phyloP scores from a whole-genome alignment of 2,113 vertebrate species.

The Heptranchias perlo region DNA sequence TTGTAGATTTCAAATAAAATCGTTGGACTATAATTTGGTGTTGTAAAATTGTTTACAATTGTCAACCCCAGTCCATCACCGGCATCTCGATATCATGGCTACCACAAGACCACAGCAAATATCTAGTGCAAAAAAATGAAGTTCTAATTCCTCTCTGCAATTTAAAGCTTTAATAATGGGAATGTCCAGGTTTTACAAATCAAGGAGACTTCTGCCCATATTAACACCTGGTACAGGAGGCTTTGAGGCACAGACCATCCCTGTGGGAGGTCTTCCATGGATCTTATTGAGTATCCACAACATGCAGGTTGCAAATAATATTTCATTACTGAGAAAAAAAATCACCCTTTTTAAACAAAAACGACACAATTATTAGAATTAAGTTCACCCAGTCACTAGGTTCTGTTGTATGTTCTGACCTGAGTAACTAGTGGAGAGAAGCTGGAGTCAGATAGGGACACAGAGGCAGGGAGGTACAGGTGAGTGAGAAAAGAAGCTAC shows the following conservation, averaged over 20 bases:
- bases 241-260: neutral
- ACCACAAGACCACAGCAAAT: neutral
- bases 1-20: too few relatives aligned
- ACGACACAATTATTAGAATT: neutral
- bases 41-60: too few relatives aligned
- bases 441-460: neutral
- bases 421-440: neutral
- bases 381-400: neutral
- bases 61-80: too few relatives aligned
- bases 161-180: too few relatives aligned
- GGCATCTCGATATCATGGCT: too few relatives aligned
- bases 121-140: neutral
- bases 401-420: neutral
- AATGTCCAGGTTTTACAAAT: constrained; percentile 8
- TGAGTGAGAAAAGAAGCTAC: too few relatives aligned
- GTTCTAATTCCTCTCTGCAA: neutral
- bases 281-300: neutral
- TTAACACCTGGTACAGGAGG: neutral
- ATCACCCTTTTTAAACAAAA: neutral
- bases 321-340: neutral
- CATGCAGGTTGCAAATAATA: neutral
- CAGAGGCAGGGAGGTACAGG: neutral
- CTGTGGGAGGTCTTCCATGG: neutral
- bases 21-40: too few relatives aligned
- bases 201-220: neutral